These are phyloP conservation scores for Rhyacichthys aspro DNA, from an alignment of 2,797 vertebrate genomes.

Conservation along the genomic window DNA sequence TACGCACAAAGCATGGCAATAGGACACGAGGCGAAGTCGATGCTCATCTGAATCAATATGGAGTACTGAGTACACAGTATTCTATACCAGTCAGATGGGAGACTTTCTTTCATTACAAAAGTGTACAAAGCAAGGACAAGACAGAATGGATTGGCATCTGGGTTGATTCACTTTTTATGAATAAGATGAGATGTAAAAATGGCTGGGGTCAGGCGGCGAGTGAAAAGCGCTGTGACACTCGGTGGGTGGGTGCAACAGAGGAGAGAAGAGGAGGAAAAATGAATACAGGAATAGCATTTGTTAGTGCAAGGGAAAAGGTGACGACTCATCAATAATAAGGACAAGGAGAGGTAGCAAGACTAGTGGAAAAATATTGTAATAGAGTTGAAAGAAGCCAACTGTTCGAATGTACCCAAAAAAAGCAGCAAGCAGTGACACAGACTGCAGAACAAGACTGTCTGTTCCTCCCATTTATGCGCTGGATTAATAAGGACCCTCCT, in stretches of 20 bases:
- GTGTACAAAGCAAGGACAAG: constrained; percentile 12
- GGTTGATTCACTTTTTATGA: constrained; percentile 33
- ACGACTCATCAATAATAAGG: constrained; percentile 18
- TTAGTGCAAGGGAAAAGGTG: constrained; percentile 4
- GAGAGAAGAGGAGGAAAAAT: not conserved
- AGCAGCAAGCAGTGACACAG: constrained; percentile 34
- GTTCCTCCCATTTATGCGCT: constrained; percentile 43
- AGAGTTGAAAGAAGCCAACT: constrained; percentile 1
- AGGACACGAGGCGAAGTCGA: too few species aligned
- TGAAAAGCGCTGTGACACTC: constrained; percentile 18
- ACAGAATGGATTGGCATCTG: constrained; percentile 21
- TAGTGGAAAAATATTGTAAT: constrained; percentile 14
- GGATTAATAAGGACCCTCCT: constrained; percentile 58
- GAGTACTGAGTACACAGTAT: not conserved
- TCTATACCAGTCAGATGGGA: constrained; percentile 1
- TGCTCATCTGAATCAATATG: constrained; percentile 2
- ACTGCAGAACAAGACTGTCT: constrained; percentile 40
- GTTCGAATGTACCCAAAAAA: constrained; percentile 7
- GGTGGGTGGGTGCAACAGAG: constrained; percentile 13
- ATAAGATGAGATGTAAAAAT: constrained; percentile 13
- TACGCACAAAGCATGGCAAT: not conserved
- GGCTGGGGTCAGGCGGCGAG: constrained; percentile 15
- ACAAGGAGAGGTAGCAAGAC: constrained; percentile 14
- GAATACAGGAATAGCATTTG: not conserved
- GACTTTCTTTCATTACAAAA: constrained; percentile 3